A percentile compares a stretch with the other conserved stretches of the same genome.
Conservation (phyloP, 2,888 invertebrate genomes). For the Hirtodrosophila alboralis region DNA sequence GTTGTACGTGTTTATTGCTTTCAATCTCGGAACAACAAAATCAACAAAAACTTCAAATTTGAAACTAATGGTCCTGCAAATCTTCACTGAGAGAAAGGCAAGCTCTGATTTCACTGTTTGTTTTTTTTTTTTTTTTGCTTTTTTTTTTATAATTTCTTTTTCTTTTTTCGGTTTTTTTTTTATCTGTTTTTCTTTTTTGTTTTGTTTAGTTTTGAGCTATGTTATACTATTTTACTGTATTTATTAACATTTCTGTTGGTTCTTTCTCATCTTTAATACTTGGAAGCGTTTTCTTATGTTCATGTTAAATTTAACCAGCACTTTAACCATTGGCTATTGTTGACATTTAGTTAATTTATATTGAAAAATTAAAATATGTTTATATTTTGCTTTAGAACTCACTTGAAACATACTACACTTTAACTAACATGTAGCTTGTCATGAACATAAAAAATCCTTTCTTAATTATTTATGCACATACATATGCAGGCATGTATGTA, state of each 20-base stretch:
- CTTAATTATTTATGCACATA: slow-evolving; percentile 5
- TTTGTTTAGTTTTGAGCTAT: no score
- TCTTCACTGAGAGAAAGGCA: slow-evolving; percentile 27
- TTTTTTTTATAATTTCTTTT: background rate
- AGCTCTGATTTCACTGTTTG: slow-evolving; percentile 28
- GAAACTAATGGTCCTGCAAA: slow-evolving; percentile 65
- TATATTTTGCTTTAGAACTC: no score
- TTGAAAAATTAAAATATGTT: no score
- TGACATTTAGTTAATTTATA: no score
- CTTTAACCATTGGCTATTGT: no score
- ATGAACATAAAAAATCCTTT: background rate
- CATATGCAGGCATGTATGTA: slow-evolving; percentile 4
- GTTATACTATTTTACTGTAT: no score
- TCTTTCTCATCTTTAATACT: background rate
- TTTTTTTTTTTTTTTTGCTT: background rate
- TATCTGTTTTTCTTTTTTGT: background rate
- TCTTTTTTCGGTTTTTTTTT: background rate
- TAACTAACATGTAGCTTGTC: no score
- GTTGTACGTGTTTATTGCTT: slow-evolving; percentile 67
- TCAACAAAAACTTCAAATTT: slow-evolving; percentile 53
- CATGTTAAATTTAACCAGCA: no score
- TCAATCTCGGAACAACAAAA: slow-evolving; percentile 42
- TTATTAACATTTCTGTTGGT: no score
- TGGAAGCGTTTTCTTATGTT: no score
- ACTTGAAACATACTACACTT: no score